Percentiles rank a stretch among this genome's conserved stretches.
phyloP scores from a whole-genome alignment of 2,113 vertebrate species.

The Irena cyanogastra region DNA sequence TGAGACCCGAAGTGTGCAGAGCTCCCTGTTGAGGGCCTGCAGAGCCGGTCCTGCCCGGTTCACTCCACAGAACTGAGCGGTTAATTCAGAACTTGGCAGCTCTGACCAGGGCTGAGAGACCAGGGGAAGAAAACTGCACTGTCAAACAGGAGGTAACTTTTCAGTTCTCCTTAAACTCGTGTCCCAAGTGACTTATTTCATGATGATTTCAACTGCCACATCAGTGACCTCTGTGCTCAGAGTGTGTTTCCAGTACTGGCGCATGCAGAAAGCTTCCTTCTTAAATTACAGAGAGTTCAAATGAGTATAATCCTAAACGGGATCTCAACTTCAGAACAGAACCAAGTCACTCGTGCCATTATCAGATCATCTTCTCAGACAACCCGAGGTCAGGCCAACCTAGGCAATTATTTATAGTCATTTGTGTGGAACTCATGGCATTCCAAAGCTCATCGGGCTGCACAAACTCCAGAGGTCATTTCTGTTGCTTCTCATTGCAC shows the following conservation, averaged over 20 bases:
- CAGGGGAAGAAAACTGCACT: neutral
- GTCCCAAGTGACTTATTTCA: slow-evolving; percentile 37
- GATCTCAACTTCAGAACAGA: slow-evolving; percentile 52
- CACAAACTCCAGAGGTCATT: slow-evolving; percentile 19
- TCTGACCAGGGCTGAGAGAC: neutral
- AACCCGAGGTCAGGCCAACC: slow-evolving; percentile 62
- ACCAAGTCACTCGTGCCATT: slow-evolving; percentile 43
- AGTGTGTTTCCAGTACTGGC: slow-evolving; percentile 36
- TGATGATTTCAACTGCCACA: slow-evolving; percentile 49
- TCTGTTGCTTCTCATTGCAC: slow-evolving; percentile 5
- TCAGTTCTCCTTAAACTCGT: slow-evolving; percentile 9
- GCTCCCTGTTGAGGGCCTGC: neutral
- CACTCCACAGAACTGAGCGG: neutral
- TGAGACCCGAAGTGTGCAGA: neutral
- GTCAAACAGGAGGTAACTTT: slow-evolving; percentile 25
- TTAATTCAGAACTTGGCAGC: neutral
- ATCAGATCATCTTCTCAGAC: slow-evolving; percentile 62
- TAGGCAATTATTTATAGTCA: slow-evolving; percentile 59
- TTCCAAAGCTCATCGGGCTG: slow-evolving; percentile 21
- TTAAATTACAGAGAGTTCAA: slow-evolving; percentile 59
- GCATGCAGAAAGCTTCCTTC: slow-evolving; percentile 32
- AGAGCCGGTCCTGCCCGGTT: neutral
- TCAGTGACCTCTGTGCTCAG: slow-evolving; percentile 44
- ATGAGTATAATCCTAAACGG: slow-evolving; percentile 25
- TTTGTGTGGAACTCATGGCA: slow-evolving; percentile 49